Evolutionary conservation across 30 jellyfish, hydroid and myxozoan genomes (phyloP), one percentile per base, ranked within the genome.

Genomic region (Clytia hemisphaerica): DNA sequence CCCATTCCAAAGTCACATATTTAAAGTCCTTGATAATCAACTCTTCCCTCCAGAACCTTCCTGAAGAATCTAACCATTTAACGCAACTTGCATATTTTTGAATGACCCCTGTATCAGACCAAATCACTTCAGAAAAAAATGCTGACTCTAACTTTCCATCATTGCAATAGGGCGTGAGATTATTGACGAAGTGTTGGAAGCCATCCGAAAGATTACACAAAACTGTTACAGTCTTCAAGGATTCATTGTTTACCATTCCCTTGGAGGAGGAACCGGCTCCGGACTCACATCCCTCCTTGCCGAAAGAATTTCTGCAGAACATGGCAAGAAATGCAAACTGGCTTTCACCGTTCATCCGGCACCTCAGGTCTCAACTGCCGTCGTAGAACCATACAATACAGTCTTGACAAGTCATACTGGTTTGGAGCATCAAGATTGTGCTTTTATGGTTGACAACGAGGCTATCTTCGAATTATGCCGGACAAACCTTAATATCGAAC

Each of bases 161-260:
- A n/a, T n/a, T 36, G 95, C 95, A 27, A 22, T 92, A 10, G 95
- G 95, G 16, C 95, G 76, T 50, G 75, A 83, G 77, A 83, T 92
- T 6, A 92, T 83, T 69, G 95, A 92, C 62, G 76, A 83, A 34
- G 92, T 75, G 60, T 54, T 75, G 86, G 76, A 75, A 48, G 95
- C 75, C 61, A 49, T 83, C 59, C 61, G 95, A 54, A 83, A 76
- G 38, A 74, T 75, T 26, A 76, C 76, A 4, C 69, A 62, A 6
- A 33, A 21, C 21, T 62, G 76, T 67, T 30, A 37, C 35, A 67
- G 76, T 62, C 35, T 62, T 5, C 76, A 68, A 58, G 80, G 80
- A 14, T 68, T 68, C 27, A 27, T 68, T 6, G 45, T 68, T 18
- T 27, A 25, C 33, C 80, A 68, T 26, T 68, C 80, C 19, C 33